These are phyloP conservation scores for Botia almorhae DNA, from an alignment of 2,797 vertebrate species.

Conservation along the genomic window DNA sequence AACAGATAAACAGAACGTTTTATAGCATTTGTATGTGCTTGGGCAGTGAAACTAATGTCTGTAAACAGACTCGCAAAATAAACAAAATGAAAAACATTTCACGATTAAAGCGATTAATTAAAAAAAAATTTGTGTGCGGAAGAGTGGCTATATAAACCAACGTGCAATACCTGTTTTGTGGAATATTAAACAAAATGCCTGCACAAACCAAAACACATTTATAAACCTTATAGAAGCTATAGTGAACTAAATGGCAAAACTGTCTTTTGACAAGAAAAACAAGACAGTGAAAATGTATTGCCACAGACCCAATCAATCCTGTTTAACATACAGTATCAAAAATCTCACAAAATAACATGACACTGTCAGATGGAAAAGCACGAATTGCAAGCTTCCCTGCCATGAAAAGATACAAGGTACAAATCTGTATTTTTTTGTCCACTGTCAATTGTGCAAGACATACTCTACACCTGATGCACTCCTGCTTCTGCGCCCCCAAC, in stretches of 20 bases:
- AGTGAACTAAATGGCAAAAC: neutral
- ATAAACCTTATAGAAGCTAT: conserved; percentile 1
- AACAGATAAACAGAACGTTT: conserved; percentile 38
- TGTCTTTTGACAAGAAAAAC: conserved; percentile 38
- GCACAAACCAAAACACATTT: conserved; percentile 43
- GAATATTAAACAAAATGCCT: conserved; percentile 64
- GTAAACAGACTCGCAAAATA: conserved; percentile 65
- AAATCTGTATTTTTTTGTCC: neutral
- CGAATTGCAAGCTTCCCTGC: conserved; percentile 3
- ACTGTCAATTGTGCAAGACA: conserved; percentile 9
- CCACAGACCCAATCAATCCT: conserved; percentile 51
- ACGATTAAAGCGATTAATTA: conserved; percentile 2
- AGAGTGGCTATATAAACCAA: conserved; percentile 64
- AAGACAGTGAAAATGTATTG: conserved; percentile 42
- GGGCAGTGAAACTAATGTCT: conserved; percentile 68
- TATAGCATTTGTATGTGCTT: conserved; percentile 70
- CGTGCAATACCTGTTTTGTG: conserved; percentile 33
- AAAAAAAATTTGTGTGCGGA: conserved; percentile 78
- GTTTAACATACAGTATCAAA: conserved; percentile 42
- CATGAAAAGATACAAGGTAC: conserved; percentile 26
- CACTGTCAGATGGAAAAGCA: conserved; percentile 35
- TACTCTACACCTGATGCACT: conserved; percentile 3
- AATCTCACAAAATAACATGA: conserved; percentile 50
- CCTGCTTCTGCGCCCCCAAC: conserved; percentile 1
- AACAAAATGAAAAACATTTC: neutral